Percentiles rank a stretch among this genome's conserved stretches.
Evolutionary conservation across 2,888 invertebrate genomes (phyloP).

Genomic region (Leucozona laternaria): DNA sequence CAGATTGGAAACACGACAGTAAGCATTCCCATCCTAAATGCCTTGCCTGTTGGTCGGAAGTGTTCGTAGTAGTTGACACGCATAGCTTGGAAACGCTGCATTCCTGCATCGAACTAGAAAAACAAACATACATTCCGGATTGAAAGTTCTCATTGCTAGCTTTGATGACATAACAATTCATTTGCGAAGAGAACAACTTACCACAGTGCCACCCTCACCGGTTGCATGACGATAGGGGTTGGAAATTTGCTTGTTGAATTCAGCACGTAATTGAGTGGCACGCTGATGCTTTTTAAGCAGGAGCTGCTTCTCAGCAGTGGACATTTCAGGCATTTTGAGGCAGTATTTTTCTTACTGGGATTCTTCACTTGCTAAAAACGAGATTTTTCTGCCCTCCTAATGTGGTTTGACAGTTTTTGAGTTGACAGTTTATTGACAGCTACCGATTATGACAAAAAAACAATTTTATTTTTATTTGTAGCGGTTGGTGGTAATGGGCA

Average conservation of each 20-base stretch:
- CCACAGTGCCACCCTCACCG: constrained; percentile 88
- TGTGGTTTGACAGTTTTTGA: constrained; percentile 14
- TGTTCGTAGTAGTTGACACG: constrained; percentile 87
- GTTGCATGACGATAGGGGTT: constrained; percentile 90
- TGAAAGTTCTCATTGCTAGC: constrained; percentile 1
- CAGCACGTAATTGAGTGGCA: constrained; percentile 84
- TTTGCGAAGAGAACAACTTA: constrained; percentile 84
- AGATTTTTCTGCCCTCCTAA: constrained; percentile 4
- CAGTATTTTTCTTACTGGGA: not conserved
- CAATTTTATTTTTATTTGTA: not conserved
- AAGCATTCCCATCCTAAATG: constrained; percentile 85
- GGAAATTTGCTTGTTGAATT: constrained; percentile 88
- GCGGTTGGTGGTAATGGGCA: not conserved
- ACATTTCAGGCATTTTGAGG: constrained; percentile 67
- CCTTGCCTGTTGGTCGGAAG: constrained; percentile 87
- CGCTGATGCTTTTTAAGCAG: constrained; percentile 81
- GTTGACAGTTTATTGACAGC: not conserved
- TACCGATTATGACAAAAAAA: not conserved
- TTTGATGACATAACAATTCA: constrained; percentile 82
- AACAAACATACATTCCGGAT: constrained; percentile 64
- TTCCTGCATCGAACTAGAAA: constrained; percentile 91
- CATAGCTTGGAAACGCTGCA: constrained; percentile 90
- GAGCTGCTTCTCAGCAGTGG: constrained; percentile 79
- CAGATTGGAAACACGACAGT: constrained; percentile 86
- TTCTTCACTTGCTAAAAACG: constrained; percentile 6